A percentile compares a stretch with the other conserved stretches of the same genome.
These are phyloP conservation scores for Nowickia ferox DNA, from an alignment of 2,888 invertebrate species.

Conservation along the genomic window DNA sequence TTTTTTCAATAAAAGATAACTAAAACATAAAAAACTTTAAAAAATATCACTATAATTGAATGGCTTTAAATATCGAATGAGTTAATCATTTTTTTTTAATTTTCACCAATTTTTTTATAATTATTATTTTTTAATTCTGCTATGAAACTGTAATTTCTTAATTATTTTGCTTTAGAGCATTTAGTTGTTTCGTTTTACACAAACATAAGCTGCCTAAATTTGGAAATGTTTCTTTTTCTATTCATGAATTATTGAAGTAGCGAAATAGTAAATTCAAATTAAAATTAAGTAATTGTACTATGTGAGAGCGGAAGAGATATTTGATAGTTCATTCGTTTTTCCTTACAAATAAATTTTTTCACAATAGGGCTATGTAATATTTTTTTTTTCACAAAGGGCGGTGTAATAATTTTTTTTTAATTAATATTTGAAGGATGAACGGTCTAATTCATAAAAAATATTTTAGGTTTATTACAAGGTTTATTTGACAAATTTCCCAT, in stretches of 20 bases:
- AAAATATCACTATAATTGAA: conserved; percentile 30
- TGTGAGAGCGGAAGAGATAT: conserved; percentile 56
- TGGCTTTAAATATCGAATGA: conserved; percentile 45
- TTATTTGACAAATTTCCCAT: no score
- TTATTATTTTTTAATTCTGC: conserved; percentile 59
- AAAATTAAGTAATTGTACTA: conserved; percentile 67
- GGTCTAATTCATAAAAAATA: no score
- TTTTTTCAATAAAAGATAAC: conserved; percentile 43
- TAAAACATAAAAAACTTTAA: conserved; percentile 38
- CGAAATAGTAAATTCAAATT: conserved; percentile 44
- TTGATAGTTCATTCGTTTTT: no score
- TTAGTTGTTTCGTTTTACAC: conserved; percentile 10
- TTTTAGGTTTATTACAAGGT: no score
- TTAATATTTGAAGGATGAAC: no score
- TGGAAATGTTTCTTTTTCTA: conserved; percentile 62
- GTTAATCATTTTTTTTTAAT: conserved; percentile 26
- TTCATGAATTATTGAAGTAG: conserved; percentile 19
- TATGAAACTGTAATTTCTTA: conserved; percentile 64
- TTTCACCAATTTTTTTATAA: conserved; percentile 43
- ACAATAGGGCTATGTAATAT: no score
- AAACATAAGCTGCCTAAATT: conserved; percentile 57
- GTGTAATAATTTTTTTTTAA: no score
- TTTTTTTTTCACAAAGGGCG: no score
- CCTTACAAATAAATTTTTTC: no score
- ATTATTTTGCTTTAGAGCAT: not conserved